Percentiles rank a stretch among this genome's conserved stretches.
These are phyloP conservation scores for Dinoponera quadriceps DNA, from an alignment of 1,140 invertebrate species.

Conservation along the genomic window DNA sequence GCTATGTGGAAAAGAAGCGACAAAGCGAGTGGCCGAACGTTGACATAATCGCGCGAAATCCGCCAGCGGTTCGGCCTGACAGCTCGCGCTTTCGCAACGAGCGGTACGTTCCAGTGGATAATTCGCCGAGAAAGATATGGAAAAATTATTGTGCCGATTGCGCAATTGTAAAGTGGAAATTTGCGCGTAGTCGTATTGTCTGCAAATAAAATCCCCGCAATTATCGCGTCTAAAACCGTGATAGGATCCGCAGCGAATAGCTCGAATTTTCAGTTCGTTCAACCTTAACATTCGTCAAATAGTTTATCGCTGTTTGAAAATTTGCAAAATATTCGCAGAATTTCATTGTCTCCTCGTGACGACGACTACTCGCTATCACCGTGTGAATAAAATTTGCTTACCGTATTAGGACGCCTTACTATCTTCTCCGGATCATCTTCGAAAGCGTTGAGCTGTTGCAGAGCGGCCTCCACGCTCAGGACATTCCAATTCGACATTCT, in stretches of 20 bases:
- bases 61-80: background rate
- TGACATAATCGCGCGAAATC: background rate
- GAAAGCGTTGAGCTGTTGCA: slow-evolving; percentile 80
- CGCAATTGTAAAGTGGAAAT: background rate
- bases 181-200: background rate
- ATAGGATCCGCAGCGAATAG: too few species aligned
- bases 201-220: too few species aligned
- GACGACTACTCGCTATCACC: background rate
- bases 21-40: background rate
- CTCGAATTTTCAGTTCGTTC: background rate
- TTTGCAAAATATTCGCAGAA: background rate
- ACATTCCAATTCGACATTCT: slow-evolving; percentile 85
- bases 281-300: background rate
- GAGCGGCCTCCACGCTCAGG: slow-evolving; percentile 82
- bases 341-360: background rate
- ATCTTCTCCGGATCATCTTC: slow-evolving; percentile 72
- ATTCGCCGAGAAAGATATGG: background rate
- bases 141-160: background rate
- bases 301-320: background rate
- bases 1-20: slow-evolving; percentile 44
- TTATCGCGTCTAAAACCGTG: too few species aligned
- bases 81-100: background rate
- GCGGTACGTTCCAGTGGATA: background rate
- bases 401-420: slow-evolving; percentile 78
- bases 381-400: slow-evolving; percentile 60